Conservation (phyloP, 2,113 vertebrate species). For the Crotalus helleri region DNA sequence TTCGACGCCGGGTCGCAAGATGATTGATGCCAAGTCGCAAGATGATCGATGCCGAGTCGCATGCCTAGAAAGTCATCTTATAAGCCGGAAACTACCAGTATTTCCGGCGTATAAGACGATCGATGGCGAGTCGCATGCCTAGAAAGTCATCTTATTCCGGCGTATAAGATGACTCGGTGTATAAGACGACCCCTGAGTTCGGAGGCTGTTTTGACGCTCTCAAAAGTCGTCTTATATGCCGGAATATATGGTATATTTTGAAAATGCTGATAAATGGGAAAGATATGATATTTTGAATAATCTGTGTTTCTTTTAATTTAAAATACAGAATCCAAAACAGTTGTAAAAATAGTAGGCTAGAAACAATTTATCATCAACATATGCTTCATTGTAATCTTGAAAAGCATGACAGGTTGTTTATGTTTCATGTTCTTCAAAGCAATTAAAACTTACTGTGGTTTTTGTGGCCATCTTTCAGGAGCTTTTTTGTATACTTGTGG, state of each 20-base stretch:
- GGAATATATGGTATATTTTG: background rate
- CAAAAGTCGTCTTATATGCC: no score
- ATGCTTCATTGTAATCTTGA: background rate
- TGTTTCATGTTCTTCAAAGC: background rate
- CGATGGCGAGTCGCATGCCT: no score
- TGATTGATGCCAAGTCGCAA: no score
- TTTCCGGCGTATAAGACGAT: no score
- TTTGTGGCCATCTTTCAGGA: background rate
- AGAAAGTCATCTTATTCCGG: no score
- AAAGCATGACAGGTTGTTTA: background rate
- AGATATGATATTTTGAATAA: background rate
- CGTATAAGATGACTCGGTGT: no score
- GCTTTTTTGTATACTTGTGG: fast-evolving
- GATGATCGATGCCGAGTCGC: no score
- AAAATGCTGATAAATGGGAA: background rate
- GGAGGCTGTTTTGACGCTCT: no score
- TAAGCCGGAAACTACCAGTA: no score
- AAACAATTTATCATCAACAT: background rate
- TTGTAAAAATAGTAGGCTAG: background rate
- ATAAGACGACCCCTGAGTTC: no score
- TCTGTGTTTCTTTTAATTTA: background rate
- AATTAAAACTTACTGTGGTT: background rate
- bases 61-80: no score
- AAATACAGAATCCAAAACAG: background rate
- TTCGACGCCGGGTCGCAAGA: no score